A percentile compares a stretch with the other conserved stretches of the same genome.
Evolutionary conservation across 92 coral and sea anemone species (phyloP).

Genomic region (Plumapathes pennacea): DNA sequence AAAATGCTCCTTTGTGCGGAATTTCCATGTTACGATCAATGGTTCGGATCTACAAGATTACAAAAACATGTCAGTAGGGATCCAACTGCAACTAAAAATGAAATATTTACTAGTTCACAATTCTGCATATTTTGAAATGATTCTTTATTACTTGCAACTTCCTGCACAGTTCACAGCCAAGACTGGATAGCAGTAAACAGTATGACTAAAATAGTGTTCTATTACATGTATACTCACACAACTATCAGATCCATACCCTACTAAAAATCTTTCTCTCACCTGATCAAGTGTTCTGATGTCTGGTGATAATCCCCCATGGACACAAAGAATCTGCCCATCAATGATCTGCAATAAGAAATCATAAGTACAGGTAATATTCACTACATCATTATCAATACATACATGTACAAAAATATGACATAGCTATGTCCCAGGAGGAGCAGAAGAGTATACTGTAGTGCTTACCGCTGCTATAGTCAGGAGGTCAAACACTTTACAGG

Average conservation of each 20-base stretch:
- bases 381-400: too few species aligned
- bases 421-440: not conserved
- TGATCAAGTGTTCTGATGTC: slow-evolving; percentile 95
- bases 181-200: too few species aligned
- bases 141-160: too few species aligned
- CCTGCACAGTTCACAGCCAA: too few species aligned
- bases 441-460: not conserved
- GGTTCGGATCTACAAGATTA: slow-evolving; percentile 72
- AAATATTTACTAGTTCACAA: too few species aligned
- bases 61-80: not conserved
- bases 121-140: too few species aligned
- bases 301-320: slow-evolving; percentile 97
- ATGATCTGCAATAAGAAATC: slow-evolving; percentile 54
- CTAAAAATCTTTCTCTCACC: slow-evolving; percentile 27
- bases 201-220: too few species aligned
- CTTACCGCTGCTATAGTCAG: slow-evolving; percentile 97
- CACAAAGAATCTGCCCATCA: slow-evolving; percentile 96
- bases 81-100: too few species aligned
- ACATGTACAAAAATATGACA: too few species aligned
- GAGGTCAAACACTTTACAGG: slow-evolving; percentile 96
- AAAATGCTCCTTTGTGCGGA: slow-evolving; percentile 99
- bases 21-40: slow-evolving; percentile 99
- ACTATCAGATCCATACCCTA: too few species aligned
- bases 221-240: not conserved
- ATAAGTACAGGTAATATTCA: not conserved